Conservation (phyloP, 1,140 invertebrate genomes). For the Caerostris darwini region DNA sequence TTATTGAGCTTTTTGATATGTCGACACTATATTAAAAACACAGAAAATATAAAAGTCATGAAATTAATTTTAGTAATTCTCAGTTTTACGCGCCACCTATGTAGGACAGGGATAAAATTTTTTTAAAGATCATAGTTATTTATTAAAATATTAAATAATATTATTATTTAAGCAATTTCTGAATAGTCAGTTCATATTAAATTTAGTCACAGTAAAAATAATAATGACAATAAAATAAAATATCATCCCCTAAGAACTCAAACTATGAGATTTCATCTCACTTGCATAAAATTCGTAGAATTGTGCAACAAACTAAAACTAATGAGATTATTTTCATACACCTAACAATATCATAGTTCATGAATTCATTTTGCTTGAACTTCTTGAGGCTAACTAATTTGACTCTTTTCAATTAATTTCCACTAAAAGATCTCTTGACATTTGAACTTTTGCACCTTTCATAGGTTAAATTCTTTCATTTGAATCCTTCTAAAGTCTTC, state of each 20-base stretch:
- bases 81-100: too few species aligned
- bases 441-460: slow-evolving; percentile 39
- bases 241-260: background rate
- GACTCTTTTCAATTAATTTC: slow-evolving; percentile 53
- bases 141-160: too few species aligned
- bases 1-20: too few species aligned
- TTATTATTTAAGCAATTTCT: too few species aligned
- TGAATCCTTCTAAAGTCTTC: slow-evolving; percentile 20
- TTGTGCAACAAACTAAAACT: background rate
- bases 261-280: background rate
- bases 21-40: too few species aligned
- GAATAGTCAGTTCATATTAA: too few species aligned
- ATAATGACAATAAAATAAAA: background rate
- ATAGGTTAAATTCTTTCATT: slow-evolving; percentile 44
- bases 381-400: background rate
- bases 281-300: background rate
- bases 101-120: too few species aligned
- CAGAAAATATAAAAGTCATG: too few species aligned
- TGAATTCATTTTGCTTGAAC: background rate
- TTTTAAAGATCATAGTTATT: too few species aligned
- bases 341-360: background rate
- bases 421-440: slow-evolving; percentile 14
- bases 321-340: background rate
- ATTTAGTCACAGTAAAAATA: too few species aligned
- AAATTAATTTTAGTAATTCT: too few species aligned